These are phyloP conservation scores for Cheilosia grossa DNA, from an alignment of 2,888 invertebrate species.

Conservation along the genomic window DNA sequence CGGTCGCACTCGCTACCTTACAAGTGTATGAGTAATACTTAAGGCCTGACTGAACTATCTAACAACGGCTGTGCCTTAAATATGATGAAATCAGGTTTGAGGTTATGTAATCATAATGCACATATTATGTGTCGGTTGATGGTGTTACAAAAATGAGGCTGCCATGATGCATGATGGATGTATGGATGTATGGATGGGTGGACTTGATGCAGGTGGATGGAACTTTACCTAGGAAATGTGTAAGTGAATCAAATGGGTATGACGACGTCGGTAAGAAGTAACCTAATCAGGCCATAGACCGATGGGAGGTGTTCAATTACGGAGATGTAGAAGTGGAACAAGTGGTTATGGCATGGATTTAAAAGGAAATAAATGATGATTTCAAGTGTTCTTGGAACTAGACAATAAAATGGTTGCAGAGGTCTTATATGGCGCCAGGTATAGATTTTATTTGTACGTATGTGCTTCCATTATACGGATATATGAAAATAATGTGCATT, in stretches of 20 bases:
- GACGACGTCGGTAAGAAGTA: conserved; percentile 30
- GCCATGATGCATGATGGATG: background rate
- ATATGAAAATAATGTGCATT: no score
- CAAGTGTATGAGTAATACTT: conserved; percentile 16
- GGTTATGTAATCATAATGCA: conserved; percentile 65
- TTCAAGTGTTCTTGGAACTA: conserved; percentile 3
- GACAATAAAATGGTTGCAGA: no score
- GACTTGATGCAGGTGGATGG: conserved; percentile 39
- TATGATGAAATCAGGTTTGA: conserved; percentile 60
- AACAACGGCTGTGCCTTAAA: conserved; percentile 36
- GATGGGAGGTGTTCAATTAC: conserved; percentile 35
- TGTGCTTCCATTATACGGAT: no score
- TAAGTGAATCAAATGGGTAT: conserved; percentile 17
- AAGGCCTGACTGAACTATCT: conserved; percentile 32
- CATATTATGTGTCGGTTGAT: conserved; percentile 42
- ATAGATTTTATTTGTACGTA: no score
- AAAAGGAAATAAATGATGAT: background rate
- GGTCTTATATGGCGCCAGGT: no score
- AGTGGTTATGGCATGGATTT: conserved; percentile 25
- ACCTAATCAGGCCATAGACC: conserved; percentile 20
- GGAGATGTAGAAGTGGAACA: conserved; percentile 17
- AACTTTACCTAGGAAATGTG: conserved; percentile 50
- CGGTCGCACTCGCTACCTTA: conserved; percentile 5
- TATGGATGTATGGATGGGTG: conserved; percentile 38
- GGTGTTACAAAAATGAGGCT: conserved; percentile 39